Conservation (phyloP, 2,113 vertebrate genomes). For the Hepsetus odoe region DNA sequence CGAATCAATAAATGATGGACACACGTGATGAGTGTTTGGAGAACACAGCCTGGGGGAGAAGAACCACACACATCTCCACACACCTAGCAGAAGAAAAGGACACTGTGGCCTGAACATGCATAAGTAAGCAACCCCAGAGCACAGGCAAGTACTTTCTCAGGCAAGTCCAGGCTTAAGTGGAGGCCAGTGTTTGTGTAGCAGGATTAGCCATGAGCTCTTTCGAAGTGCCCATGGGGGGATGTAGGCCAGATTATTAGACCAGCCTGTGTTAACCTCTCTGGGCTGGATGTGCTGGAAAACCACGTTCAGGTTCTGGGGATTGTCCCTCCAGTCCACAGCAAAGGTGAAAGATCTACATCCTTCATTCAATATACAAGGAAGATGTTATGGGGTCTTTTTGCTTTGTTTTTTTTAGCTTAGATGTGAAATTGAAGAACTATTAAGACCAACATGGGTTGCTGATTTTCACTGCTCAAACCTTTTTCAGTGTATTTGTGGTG, state of each 20-base stretch:
- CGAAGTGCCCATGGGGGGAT: not conserved
- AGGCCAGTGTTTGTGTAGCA: conserved; percentile 54
- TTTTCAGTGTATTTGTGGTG: no score
- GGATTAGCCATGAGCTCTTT: conserved; percentile 47
- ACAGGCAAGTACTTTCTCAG: conserved; percentile 46
- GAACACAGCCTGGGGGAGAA: not conserved
- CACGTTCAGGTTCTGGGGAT: not conserved
- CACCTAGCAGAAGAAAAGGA: conserved; percentile 49
- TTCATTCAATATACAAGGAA: no score
- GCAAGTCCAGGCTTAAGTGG: conserved; percentile 56
- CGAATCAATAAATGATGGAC: not conserved
- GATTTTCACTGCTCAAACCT: no score
- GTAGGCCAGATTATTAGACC: not conserved
- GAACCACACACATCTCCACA: conserved; percentile 7
- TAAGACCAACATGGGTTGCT: no score
- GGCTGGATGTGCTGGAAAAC: no score
- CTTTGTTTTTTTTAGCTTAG: no score
- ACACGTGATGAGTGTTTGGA: conserved; percentile 36
- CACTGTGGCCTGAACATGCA: conserved; percentile 62
- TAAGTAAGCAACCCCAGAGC: conserved; percentile 58
- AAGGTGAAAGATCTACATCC: no score
- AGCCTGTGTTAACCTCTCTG: not conserved
- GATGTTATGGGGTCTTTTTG: no score
- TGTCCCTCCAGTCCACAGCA: not conserved
- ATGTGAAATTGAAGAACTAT: no score